phyloP scores from a whole-genome alignment of 2,888 invertebrate genomes.

The Synergus laeviventris region DNA sequence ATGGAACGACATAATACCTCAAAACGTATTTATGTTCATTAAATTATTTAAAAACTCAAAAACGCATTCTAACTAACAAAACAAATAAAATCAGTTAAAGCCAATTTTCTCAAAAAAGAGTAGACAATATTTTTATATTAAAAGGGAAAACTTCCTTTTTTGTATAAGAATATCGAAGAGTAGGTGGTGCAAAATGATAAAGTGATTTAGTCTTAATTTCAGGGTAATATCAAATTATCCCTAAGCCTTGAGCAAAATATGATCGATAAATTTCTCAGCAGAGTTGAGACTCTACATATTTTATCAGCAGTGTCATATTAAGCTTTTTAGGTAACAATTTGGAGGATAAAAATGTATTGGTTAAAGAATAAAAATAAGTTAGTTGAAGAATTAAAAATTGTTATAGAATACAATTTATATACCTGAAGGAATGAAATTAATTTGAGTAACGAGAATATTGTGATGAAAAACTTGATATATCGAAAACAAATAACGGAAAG shows the following conservation, averaged over 20 bases:
- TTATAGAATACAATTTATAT: no score
- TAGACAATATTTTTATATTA: neutral
- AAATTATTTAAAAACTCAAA: neutral
- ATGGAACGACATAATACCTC: neutral
- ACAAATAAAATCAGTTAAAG: neutral
- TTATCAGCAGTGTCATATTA: no score
- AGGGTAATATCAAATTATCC: neutral
- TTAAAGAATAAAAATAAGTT: no score
- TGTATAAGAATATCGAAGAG: neutral
- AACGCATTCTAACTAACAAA: no score
- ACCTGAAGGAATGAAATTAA: no score
- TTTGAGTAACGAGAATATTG: no score
- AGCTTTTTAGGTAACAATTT: no score
- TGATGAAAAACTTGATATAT: no score
- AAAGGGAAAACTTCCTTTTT: neutral
- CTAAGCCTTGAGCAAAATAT: neutral
- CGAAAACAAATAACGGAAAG: no score
- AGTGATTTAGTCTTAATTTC: neutral
- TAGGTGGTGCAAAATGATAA: neutral
- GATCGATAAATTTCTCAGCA: neutral
- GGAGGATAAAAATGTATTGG: no score
- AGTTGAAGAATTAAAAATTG: no score
- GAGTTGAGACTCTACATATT: neutral
- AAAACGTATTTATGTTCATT: no score
- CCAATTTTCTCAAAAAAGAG: neutral